Evolutionary conservation across 2,888 invertebrate genomes (phyloP).

Genomic region (Baronia brevicornis): DNA sequence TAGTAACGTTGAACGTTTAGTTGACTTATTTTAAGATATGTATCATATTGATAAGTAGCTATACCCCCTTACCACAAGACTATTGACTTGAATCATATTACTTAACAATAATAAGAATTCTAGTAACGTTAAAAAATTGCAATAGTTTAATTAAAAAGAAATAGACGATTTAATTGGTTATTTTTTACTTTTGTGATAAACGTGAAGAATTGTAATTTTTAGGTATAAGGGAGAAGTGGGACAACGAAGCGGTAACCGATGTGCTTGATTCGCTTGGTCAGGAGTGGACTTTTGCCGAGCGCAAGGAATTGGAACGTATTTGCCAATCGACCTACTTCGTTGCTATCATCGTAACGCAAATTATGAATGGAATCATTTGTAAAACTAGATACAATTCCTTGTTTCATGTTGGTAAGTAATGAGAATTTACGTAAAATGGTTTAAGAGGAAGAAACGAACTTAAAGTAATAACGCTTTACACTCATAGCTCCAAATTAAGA

Average conservation of each 20-base stretch:
- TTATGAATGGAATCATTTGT: slow-evolving; percentile 83
- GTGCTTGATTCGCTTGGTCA: slow-evolving; percentile 82
- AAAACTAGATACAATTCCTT: slow-evolving; percentile 84
- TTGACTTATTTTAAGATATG: no score
- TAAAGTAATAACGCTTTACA: no score
- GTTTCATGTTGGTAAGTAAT: slow-evolving; percentile 78
- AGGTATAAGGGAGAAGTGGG: slow-evolving; percentile 83
- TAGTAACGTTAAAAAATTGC: no score
- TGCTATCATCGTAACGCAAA: slow-evolving; percentile 82
- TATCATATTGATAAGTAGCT: no score
- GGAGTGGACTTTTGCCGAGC: slow-evolving; percentile 81
- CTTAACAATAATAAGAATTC: no score
- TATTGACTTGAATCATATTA: no score
- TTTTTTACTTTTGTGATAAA: background rate
- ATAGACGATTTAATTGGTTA: no score
- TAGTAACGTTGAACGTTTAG: no score
- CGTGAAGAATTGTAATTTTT: background rate
- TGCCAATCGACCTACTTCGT: slow-evolving; percentile 84
- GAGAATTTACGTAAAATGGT: slow-evolving; percentile 56
- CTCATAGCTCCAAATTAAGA: no score
- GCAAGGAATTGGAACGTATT: slow-evolving; percentile 80
- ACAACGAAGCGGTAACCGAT: slow-evolving; percentile 80
- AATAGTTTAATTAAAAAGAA: no score
- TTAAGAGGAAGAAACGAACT: no score
- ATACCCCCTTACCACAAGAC: no score